These are phyloP conservation scores for Trididemnum clinides DNA, from an alignment of 23 tunicate genomes.

Conservation along the genomic window DNA sequence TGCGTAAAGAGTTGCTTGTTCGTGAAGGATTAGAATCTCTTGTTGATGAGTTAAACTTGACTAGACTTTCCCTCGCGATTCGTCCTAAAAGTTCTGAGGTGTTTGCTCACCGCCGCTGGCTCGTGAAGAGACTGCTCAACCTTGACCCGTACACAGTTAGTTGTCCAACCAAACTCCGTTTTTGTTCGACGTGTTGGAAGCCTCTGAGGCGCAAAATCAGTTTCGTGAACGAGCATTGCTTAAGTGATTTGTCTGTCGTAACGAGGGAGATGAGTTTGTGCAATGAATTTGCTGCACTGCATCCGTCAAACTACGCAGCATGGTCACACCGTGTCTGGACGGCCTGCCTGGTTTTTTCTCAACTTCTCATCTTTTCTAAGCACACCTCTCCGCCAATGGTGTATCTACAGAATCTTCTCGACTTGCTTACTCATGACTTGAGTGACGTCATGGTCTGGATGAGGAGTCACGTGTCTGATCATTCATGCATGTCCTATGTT, in stretches of 20 bases:
- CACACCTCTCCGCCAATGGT: not conserved
- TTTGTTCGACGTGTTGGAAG: not conserved
- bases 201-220: not conserved
- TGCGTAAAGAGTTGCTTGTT: not conserved
- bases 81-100: slow-evolving; percentile 60
- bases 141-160: too few species aligned
- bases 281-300: slow-evolving; percentile 5
- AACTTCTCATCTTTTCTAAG: not conserved
- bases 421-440: not conserved
- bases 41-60: slow-evolving; percentile 12
- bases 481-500: slow-evolving; percentile 33
- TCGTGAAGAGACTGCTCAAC: not conserved
- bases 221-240: not conserved
- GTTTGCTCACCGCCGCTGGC: slow-evolving; percentile 59
- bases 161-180: not conserved
- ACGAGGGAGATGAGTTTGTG: slow-evolving; percentile 31
- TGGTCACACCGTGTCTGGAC: slow-evolving; percentile 62
- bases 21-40: not conserved
- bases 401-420: not conserved
- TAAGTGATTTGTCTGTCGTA: not conserved
- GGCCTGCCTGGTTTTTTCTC: not conserved
- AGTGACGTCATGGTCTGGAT: slow-evolving; percentile 2
- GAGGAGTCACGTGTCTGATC: slow-evolving; percentile 29
- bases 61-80: not conserved
- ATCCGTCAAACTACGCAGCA: slow-evolving; percentile 44